phyloP scores from a whole-genome alignment of 2,113 vertebrate species.

The Poeciliopsis retropinna region DNA sequence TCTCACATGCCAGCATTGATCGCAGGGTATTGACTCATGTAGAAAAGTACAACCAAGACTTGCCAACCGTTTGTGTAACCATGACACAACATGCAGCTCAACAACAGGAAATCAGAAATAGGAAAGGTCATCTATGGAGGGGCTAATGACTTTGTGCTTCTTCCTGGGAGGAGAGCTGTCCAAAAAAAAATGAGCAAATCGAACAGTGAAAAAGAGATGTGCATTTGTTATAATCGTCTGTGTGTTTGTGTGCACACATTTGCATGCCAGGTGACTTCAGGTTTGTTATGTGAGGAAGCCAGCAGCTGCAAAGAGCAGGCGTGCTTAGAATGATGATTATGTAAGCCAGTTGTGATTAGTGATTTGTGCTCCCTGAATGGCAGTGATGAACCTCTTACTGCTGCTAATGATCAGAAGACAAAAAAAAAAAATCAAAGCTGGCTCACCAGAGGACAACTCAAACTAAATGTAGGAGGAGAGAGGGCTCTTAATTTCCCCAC shows the following conservation, averaged over 20 bases:
- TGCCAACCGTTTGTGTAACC: neutral
- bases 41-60: neutral
- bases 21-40: neutral
- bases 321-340: conserved; percentile 52
- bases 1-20: neutral
- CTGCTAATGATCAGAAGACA: conserved; percentile 20
- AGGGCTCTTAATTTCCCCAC: conserved; percentile 7
- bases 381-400: conserved; percentile 48
- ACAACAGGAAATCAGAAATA: conserved; percentile 47
- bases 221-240: neutral
- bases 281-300: conserved; percentile 23
- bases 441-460: conserved; percentile 14
- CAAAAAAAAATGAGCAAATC: neutral
- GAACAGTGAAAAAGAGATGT: neutral
- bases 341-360: conserved; percentile 25
- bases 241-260: neutral
- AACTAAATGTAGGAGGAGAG: conserved; percentile 15
- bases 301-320: conserved; percentile 18
- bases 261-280: neutral
- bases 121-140: conserved; percentile 26
- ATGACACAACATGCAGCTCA: conserved; percentile 15
- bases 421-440: conserved; percentile 31
- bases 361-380: conserved; percentile 46
- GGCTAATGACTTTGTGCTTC: neutral
- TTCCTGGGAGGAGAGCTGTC: neutral